phyloP scores from a whole-genome alignment of 2,888 invertebrate species.

The Yponomeuta malinellus region DNA sequence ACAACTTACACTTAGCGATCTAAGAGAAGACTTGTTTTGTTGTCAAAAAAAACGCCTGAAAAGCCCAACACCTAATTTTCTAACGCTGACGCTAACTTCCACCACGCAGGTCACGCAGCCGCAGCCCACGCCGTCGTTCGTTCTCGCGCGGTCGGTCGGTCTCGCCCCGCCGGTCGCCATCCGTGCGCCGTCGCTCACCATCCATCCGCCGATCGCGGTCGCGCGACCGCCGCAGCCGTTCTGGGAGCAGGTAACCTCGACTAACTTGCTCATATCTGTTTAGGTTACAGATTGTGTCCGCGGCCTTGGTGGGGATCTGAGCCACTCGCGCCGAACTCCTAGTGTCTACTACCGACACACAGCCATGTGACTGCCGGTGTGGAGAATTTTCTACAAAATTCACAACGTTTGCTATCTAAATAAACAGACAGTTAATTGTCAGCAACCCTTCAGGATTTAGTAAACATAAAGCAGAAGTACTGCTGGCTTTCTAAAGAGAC shows the following conservation, averaged over 20 bases:
- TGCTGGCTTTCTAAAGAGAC: too few relatives aligned
- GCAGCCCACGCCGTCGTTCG: conserved; percentile 65
- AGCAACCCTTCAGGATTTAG: too few relatives aligned
- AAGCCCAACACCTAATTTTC: not conserved
- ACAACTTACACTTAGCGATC: too few relatives aligned
- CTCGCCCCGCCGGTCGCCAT: conserved; percentile 63
- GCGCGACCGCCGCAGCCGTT: conserved; percentile 63
- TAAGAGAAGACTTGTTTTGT: not conserved
- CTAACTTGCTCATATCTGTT: not conserved
- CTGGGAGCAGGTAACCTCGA: conserved; percentile 54
- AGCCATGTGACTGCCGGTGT: too few relatives aligned
- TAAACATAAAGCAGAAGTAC: too few relatives aligned
- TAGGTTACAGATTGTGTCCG: not conserved
- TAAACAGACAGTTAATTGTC: too few relatives aligned
- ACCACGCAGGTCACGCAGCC: conserved; percentile 57
- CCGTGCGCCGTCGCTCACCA: conserved; percentile 59
- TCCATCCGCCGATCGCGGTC: conserved; percentile 55
- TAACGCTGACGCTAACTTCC: not conserved
- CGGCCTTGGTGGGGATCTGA: not conserved
- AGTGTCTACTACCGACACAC: too few relatives aligned
- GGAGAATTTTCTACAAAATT: too few relatives aligned
- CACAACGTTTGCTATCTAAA: too few relatives aligned
- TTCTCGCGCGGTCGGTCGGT: conserved; percentile 62
- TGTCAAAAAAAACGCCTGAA: not conserved
- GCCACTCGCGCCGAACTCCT: too few relatives aligned